phyloP scores from a whole-genome alignment of 2,113 vertebrate species.

The Melanerpes formicivorus region DNA sequence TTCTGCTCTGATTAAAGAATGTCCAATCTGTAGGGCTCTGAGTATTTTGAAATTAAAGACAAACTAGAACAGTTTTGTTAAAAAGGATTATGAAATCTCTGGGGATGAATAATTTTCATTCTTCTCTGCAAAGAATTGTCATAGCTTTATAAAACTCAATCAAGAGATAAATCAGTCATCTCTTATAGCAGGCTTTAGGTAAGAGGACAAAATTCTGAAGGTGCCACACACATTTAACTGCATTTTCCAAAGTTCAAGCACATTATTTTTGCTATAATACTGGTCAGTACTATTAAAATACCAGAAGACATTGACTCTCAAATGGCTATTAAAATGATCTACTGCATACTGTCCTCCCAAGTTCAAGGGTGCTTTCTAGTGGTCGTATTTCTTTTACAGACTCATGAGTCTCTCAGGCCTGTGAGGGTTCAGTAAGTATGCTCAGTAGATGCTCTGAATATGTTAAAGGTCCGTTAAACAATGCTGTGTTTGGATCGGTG shows the following conservation, averaged over 20 bases:
- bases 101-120: not conserved
- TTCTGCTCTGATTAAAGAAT: not conserved
- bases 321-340: constrained; percentile 12
- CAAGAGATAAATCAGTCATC: not conserved
- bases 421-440: not conserved
- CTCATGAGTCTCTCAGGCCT: not conserved
- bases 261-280: constrained; percentile 31
- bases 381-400: not conserved
- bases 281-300: constrained; percentile 2
- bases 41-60: not conserved
- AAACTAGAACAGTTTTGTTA: not conserved
- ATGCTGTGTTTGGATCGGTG: not conserved
- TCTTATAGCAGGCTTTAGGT: not conserved
- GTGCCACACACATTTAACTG: not conserved
- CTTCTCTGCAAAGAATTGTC: not conserved
- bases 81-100: not conserved
- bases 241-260: constrained; percentile 54
- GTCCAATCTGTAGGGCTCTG: not conserved
- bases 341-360: not conserved
- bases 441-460: not conserved
- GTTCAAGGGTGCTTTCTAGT: constrained; percentile 23
- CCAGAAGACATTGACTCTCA: not conserved
- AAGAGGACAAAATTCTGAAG: constrained; percentile 1
- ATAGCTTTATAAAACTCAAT: not conserved
- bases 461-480: not conserved